Percentiles rank a stretch among this genome's conserved stretches.
These are phyloP conservation scores for Zalophus californianus DNA, from an alignment of 2,797 vertebrate species.

Conservation along the genomic window DNA sequence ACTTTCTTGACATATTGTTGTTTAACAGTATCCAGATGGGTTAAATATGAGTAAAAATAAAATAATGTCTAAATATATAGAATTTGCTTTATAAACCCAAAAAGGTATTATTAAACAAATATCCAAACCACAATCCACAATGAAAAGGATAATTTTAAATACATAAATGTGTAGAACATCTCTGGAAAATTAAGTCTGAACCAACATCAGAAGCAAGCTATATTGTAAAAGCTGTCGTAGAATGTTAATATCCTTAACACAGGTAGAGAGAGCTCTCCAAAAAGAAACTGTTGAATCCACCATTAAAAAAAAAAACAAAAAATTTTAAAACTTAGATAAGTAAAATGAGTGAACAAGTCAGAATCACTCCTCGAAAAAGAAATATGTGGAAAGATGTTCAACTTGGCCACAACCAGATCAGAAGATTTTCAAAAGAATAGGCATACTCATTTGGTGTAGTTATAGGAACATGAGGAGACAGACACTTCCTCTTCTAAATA, in stretches of 20 bases:
- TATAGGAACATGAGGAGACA: background rate
- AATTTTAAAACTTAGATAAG: background rate
- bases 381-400: background rate
- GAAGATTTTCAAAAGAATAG: background rate
- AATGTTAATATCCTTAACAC: background rate
- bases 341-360: background rate
- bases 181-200: background rate
- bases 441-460: background rate
- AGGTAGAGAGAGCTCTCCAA: background rate
- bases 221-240: background rate
- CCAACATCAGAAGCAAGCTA: background rate
- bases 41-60: slow-evolving; percentile 27
- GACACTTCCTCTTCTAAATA: background rate
- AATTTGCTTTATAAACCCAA: background rate
- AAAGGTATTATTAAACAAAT: background rate
- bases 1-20: background rate
- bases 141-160: background rate
- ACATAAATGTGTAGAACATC: background rate
- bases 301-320: background rate
- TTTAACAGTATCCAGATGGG: background rate
- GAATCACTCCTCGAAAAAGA: background rate
- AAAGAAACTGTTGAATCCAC: background rate
- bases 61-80: background rate
- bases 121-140: background rate
- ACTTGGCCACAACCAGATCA: background rate